A percentile compares a stretch with the other conserved stretches of the same genome.
These are phyloP conservation scores for Trochalopteron elliotii DNA, from an alignment of 2,113 vertebrate species.

Conservation along the genomic window DNA sequence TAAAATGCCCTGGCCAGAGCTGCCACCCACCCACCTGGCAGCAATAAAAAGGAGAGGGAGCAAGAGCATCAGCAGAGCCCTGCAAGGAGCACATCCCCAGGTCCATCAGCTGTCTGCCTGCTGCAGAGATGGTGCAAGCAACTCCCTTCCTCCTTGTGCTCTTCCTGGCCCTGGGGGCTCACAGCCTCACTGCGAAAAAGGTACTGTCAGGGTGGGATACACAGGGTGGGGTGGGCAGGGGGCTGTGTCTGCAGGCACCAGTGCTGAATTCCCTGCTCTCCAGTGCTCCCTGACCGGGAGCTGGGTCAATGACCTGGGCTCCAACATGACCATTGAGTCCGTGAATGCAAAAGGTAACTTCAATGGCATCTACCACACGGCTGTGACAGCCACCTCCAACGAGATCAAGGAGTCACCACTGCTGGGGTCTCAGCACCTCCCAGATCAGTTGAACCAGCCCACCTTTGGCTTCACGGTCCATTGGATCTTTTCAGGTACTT, in stretches of 20 bases:
- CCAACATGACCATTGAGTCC: fast-evolving
- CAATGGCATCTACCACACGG: fast-evolving
- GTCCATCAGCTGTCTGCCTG: background rate
- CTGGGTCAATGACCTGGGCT: background rate
- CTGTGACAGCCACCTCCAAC: fast-evolving
- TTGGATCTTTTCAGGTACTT: constrained; percentile 16
- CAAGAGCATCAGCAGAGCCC: background rate
- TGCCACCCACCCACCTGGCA: background rate
- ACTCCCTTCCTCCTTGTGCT: background rate
- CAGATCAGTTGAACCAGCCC: no score
- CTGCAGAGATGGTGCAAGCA: background rate
- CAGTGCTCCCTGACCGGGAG: fast-evolving
- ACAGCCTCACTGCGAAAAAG: fast-evolving
- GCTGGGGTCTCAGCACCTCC: background rate
- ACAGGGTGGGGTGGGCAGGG: background rate
- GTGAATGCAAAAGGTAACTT: fast-evolving
- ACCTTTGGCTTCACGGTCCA: background rate
- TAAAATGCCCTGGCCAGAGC: background rate
- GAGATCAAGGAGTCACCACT: fast-evolving
- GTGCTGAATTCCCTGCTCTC: background rate
- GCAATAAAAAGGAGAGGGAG: background rate
- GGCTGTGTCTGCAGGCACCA: background rate
- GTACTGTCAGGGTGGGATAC: background rate
- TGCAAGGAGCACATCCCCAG: background rate
- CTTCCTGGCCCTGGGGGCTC: background rate